Evolutionary conservation across 2,797 vertebrate species (phyloP), one percentile per base, ranked within the genome.

Genomic region (Odontamblyopus rebecca): DNA sequence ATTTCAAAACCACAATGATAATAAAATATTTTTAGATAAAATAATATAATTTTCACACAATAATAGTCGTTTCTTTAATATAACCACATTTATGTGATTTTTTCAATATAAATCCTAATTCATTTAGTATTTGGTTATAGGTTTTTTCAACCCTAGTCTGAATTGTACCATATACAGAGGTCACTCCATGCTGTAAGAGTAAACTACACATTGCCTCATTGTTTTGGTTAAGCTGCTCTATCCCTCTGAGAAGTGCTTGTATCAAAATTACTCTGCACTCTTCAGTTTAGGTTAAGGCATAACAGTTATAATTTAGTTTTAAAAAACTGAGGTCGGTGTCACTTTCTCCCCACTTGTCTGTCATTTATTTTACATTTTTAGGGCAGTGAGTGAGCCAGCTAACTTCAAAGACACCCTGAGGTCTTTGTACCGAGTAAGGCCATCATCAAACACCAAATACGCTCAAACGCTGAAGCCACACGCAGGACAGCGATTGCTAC

Each of bases 371-470:
- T 5, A 76, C 8, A 27, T 53, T 62, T 86, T 81, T 70, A 82
- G 84, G 80, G 81, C 86, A 89, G 80, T 69, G 27, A 87, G 83
- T 80, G 71, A 76, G 82, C 82, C 56, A 67, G 80, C 80, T 74
- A 81, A 84, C 86, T 88, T 90, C 87, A 89, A 89, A 91, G 88
- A 82, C 81, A 81, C 77, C 76, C 68, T 54, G 78, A 84, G 88
- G 88, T 85, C 86, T 89, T 82, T 89, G 88, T 87, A 83, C 75
- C 65, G n/a, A 77, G 81, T 70, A 59, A 67, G 75, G 74, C 83
- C 85, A 87, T 89, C 85, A 86, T 89, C 87, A 86, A 88, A 89
- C 80, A 81, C 71, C 74, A 82, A 84, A 64, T 81, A 35, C 61
- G 76, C 72, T 86, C 84, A 84, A 90, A 88, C 84, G 76, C 76